A percentile compares a stretch with the other conserved stretches of the same genome.
Conservation (phyloP, 2,113 vertebrate species). For the Ictalurus punctatus region DNA sequence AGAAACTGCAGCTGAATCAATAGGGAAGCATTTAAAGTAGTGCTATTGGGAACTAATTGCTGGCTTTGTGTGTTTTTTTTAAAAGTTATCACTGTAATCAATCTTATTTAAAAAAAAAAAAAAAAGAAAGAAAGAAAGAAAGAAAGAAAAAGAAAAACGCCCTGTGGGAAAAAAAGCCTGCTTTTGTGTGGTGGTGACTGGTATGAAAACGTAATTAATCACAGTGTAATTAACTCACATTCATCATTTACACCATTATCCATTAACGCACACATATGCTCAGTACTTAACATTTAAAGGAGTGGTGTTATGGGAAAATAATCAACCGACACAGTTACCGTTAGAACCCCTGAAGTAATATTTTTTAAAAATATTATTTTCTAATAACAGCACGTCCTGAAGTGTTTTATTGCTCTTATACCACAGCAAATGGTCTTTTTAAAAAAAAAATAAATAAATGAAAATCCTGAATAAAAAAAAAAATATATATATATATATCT, state of each 20-base stretch:
- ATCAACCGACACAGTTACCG: not conserved
- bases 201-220: not conserved
- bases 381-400: not conserved
- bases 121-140: not conserved
- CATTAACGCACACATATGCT: no score
- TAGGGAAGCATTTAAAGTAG: conserved; percentile 26
- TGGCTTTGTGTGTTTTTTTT: conserved; percentile 18
- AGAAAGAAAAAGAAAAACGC: not conserved
- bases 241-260: not conserved
- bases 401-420: not conserved
- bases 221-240: not conserved
- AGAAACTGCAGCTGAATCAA: conserved; percentile 54
- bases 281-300: not conserved
- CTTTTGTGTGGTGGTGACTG: not conserved
- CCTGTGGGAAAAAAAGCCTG: not conserved
- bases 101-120: not conserved
- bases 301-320: not conserved
- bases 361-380: not conserved
- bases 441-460: no score
- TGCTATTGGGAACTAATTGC: conserved; percentile 28
- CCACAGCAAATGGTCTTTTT: not conserved
- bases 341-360: not conserved
- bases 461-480: not conserved
- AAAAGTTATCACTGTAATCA: not conserved
- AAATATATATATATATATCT: no score